Evolutionary conservation across 2,797 vertebrate species (phyloP).

Genomic region (Psittacula derbiana): DNA sequence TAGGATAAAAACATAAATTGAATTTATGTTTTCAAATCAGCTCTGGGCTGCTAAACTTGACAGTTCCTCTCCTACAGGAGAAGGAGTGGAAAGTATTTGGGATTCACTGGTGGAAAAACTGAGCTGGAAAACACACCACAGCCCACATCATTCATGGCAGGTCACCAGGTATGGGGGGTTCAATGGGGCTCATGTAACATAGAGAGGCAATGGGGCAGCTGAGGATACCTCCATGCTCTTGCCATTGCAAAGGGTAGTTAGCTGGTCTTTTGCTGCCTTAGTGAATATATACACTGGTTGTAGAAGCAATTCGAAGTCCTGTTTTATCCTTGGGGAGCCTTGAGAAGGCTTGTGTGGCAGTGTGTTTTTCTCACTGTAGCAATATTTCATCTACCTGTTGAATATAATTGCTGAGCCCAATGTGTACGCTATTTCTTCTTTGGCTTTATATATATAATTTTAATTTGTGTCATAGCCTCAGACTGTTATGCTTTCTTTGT

Average conservation of each 20-base stretch:
- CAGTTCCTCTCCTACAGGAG: not conserved
- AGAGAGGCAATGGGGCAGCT: not conserved
- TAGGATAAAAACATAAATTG: slow-evolving; percentile 42
- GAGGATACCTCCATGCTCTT: not conserved
- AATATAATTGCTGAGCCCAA: slow-evolving; percentile 38
- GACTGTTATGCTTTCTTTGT: not conserved
- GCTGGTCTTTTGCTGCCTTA: not conserved
- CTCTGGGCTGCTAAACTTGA: not conserved
- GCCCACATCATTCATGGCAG: not conserved
- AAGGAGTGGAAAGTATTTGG: not conserved
- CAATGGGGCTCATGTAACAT: not conserved
- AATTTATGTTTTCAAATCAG: slow-evolving; percentile 40
- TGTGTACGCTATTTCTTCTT: slow-evolving; percentile 31
- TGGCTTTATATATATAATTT: slow-evolving; percentile 30
- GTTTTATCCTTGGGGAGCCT: not conserved
- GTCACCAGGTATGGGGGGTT: not conserved
- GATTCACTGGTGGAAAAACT: not conserved
- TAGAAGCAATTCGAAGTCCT: not conserved
- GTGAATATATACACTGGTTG: not conserved
- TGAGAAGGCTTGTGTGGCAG: not conserved
- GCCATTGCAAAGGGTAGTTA: not conserved
- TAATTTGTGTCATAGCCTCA: slow-evolving; percentile 22
- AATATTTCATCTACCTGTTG: slow-evolving; percentile 17
- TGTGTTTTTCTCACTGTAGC: not conserved
- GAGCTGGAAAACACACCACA: not conserved